Evolutionary conservation across 1,140 invertebrate genomes (phyloP), one percentile per base, ranked within the genome.

Genomic region (Megalonaias nervosa): DNA sequence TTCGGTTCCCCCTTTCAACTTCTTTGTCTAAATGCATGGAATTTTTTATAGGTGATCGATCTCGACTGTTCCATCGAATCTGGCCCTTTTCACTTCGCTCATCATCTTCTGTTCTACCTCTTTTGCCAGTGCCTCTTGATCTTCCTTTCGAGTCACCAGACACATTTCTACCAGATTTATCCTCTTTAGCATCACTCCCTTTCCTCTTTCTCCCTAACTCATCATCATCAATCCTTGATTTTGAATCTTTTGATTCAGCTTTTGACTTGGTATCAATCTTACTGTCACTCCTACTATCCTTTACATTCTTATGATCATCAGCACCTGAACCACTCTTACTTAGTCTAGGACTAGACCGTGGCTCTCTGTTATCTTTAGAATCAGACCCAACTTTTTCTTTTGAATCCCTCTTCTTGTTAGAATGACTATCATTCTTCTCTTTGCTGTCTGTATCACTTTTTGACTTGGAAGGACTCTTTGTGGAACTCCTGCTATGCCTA

Each of bases 181-280:
- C 74, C 38, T 64, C 57, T 65, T 69, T 67, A 23, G 38, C 23
- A 59, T 61, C 58, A 48, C 68, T 74, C 6, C 59, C 58, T 16
- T 65, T 71, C 6, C 78, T 77, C 12, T 75, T 67, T 38, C 77
- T 56, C 11, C 72, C 61, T 23, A 66, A 65, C 26, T 76, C 58
- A 59, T 60, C 69, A 65, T 77, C 72, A 23, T 71, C 21, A 57
- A 55, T 64, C 19, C 78, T 72, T 58, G 67, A 26, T 68, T 19
- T 38, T 58, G 38, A 48, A 48, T 48, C 38, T 48, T 48, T 48
- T 48, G 23, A 62, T 26, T 71, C 70, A 5, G 31, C 67, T 17
- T 55, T 71, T 38, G 21, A 62, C 55, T 65, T 70, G 19, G 19
- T 57, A 62, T 74, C 69, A 57, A 12, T 14, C 73, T 67, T 76